Base-by-base conservation (phyloP, 2,888 invertebrate genomes). In the Amphipoea oculea region DNA sequence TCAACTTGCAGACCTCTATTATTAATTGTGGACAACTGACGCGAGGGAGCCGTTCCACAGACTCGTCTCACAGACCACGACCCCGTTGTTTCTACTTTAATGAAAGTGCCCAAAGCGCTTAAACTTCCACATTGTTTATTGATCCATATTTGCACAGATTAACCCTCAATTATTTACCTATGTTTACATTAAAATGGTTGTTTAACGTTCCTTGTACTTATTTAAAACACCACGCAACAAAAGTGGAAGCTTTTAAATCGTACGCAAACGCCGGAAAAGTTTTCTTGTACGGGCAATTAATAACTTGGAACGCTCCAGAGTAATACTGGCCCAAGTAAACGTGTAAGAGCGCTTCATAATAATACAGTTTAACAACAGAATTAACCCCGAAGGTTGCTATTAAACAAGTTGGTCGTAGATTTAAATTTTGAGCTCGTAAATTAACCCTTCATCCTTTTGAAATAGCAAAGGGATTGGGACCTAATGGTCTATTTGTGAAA, bases 341-440 rank as follows among this genome's bases (percentile, higher is more conserved):
- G 90, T 90, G 89, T 89, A 89, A 92, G 90, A 89, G 89, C 86
- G 88, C 92, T 94, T 93, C 91, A 94, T 95, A 94, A 94, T 94
- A 95, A 95, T 94, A 94, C 92, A 93, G 94, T 94, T 95, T 94
- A 95, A 95, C 95, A 95, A 94, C 94, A 94, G 92, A 96, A 94
- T 95, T 95, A 95, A 95, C 95, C 94, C 95, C 93, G 91, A 91
- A 94, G 94, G 95, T 94, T 94, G 93, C 94, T 93, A 95, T 96
- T 95, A 95, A 95, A 95, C 95, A 96, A 96, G 95, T 96, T 95
- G 94, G 93, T 93, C 95, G 95, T 96, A 96, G 96, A 96, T 96
- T 96, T 96, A 97, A 96, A 96, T 97, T 96, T 96, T 96, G 95
- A 96, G 96, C 96, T 96, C 96, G 93, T 96, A 97, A 96, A 96